phyloP scores from a whole-genome alignment of 2,888 invertebrate species.

The Clepsis dumicolana region DNA sequence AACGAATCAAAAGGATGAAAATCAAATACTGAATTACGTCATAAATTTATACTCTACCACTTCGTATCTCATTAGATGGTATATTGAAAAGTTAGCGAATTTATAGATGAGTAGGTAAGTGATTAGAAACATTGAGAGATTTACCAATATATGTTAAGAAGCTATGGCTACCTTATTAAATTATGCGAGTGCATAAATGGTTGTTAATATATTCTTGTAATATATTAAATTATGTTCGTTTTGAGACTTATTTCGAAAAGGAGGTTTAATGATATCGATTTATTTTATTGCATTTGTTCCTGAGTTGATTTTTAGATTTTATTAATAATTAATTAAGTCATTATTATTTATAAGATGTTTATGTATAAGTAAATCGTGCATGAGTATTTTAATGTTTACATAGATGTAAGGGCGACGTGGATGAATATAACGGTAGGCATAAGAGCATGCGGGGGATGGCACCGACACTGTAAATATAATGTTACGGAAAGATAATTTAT shows the following conservation, averaged over 20 bases:
- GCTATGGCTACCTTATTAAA: conserved; percentile 80
- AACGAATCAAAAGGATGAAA: conserved; percentile 60
- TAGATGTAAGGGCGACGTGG: conserved; percentile 66
- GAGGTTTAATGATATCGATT: conserved; percentile 76
- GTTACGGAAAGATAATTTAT: conserved; percentile 53
- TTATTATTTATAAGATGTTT: conserved; percentile 71
- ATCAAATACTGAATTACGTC: conserved; percentile 69
- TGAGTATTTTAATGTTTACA: conserved; percentile 76
- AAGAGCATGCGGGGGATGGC: conserved; percentile 45
- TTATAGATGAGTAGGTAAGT: conserved; percentile 77
- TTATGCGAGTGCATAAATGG: conserved; percentile 76
- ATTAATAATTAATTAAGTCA: conserved; percentile 71
- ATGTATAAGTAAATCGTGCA: conserved; percentile 68
- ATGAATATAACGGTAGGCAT: conserved; percentile 51
- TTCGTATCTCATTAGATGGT: conserved; percentile 85
- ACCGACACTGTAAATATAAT: conserved; percentile 56
- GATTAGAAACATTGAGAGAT: conserved; percentile 80
- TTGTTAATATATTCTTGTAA: conserved; percentile 84
- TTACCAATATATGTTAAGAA: conserved; percentile 83
- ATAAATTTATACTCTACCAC: conserved; percentile 80
- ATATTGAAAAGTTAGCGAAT: conserved; percentile 84
- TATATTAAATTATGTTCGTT: conserved; percentile 78
- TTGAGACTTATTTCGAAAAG: conserved; percentile 75
- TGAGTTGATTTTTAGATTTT: conserved; percentile 85
- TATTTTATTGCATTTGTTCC: conserved; percentile 87